Evolutionary conservation across 2,888 invertebrate genomes (phyloP).

Genomic region (Hydrotaea cyrtoneurina): DNA sequence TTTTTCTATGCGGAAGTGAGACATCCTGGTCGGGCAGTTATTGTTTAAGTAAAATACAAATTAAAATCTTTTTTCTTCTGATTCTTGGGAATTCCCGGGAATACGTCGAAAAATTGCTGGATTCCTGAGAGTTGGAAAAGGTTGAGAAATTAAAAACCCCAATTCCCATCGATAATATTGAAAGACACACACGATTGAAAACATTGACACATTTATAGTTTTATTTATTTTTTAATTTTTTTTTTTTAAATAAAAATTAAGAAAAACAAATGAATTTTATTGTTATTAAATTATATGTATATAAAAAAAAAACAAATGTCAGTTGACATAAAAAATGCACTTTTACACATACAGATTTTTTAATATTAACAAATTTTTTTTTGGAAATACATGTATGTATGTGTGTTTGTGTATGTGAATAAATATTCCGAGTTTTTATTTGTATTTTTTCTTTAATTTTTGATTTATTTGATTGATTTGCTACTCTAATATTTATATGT

Average conservation of each 20-base stretch:
- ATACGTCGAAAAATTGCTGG: too few species aligned
- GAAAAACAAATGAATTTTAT: constrained; percentile 37
- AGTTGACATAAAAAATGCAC: constrained; percentile 61
- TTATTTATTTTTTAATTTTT: constrained; percentile 30
- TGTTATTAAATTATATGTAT: constrained; percentile 6
- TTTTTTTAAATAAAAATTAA: constrained; percentile 43
- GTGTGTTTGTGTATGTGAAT: not conserved
- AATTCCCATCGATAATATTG: too few species aligned
- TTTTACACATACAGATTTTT: constrained; percentile 15
- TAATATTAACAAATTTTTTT: constrained; percentile 18
- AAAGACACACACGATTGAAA: constrained; percentile 27
- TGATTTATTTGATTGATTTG: constrained; percentile 59
- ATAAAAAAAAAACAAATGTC: constrained; percentile 52
- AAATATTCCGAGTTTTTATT: constrained; percentile 45
- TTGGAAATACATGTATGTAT: constrained; percentile 56
- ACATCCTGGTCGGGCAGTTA: too few species aligned
- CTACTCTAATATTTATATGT: constrained; percentile 66
- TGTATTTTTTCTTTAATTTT: constrained; percentile 61
- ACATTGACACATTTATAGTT: constrained; percentile 57
- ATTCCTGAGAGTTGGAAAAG: too few species aligned
- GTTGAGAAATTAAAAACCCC: too few species aligned
- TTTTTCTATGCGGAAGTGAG: too few species aligned
- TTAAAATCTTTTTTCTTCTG: too few species aligned
- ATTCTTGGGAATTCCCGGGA: too few species aligned
- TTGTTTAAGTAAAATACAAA: too few species aligned